Conservation (phyloP, 2,888 invertebrate species). For the Rhagium mordax region DNA sequence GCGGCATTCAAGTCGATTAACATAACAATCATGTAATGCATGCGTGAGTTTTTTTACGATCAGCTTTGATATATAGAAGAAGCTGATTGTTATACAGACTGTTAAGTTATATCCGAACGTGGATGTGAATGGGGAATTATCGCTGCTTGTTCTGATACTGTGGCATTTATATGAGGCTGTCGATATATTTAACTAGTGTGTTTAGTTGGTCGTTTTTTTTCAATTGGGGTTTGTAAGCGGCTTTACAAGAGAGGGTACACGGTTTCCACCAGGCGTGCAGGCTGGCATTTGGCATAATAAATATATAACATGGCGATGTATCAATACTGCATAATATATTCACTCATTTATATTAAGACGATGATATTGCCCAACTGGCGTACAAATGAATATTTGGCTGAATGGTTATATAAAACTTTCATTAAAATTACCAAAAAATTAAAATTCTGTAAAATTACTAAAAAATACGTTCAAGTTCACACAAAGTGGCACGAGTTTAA, state of each 20-base stretch:
- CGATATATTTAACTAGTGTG: slow-evolving; percentile 15
- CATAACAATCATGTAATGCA: slow-evolving; percentile 50
- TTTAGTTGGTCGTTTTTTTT: background rate
- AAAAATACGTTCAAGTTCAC: no score
- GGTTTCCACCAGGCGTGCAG: background rate
- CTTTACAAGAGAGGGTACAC: background rate
- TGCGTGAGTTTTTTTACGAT: slow-evolving; percentile 38
- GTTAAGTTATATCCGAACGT: slow-evolving; percentile 12
- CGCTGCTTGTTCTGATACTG: slow-evolving; percentile 11
- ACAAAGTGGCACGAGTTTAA: no score
- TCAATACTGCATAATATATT: background rate
- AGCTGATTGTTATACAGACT: slow-evolving; percentile 14
- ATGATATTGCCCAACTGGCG: no score
- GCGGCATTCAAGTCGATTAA: slow-evolving; percentile 37
- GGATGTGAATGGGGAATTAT: slow-evolving; percentile 9
- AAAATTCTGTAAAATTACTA: no score
- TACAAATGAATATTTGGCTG: no score
- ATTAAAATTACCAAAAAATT: no score
- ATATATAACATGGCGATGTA: background rate
- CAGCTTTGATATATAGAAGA: background rate
- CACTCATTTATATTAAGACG: no score
- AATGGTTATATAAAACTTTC: no score
- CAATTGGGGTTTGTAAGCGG: background rate
- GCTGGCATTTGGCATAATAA: background rate
- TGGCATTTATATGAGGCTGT: slow-evolving; percentile 21